A percentile compares a stretch with the other conserved stretches of the same genome.
Conservation (phyloP, 2,888 invertebrate genomes). For the Drosophila lutescens region DNA sequence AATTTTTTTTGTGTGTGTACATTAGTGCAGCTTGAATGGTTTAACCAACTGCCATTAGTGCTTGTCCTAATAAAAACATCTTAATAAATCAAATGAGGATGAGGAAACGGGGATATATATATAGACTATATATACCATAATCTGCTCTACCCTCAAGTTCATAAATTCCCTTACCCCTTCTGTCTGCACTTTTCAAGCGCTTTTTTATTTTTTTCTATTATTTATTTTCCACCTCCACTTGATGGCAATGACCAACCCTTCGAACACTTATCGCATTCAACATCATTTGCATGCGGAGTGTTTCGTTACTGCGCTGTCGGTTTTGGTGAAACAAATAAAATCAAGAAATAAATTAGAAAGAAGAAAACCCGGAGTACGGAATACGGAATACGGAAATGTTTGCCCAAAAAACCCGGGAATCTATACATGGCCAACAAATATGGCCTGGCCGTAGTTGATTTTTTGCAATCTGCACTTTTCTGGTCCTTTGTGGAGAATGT, state of each 20-base stretch:
- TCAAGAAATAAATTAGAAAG: constrained; percentile 80
- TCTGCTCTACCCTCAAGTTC: constrained; percentile 72
- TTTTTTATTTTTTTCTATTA: constrained; percentile 8
- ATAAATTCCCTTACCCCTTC: constrained; percentile 29
- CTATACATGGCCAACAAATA: constrained; percentile 9
- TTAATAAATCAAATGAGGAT: no score
- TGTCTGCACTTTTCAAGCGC: constrained; percentile 74
- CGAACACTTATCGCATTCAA: constrained; percentile 77
- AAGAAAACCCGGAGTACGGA: constrained; percentile 19
- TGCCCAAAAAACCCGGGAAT: constrained; percentile 39
- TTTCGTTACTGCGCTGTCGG: constrained; percentile 37
- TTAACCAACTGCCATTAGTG: not conserved
- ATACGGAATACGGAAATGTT: constrained; percentile 54
- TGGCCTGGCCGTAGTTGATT: constrained; percentile 71
- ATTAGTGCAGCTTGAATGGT: no score
- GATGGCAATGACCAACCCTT: constrained; percentile 61
- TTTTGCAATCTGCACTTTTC: constrained; percentile 79
- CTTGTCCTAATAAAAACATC: no score
- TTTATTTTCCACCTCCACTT: not conserved
- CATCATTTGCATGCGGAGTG: constrained; percentile 75
- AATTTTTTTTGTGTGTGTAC: no score
- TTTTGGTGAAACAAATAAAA: constrained; percentile 70
- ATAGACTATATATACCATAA: constrained; percentile 33
- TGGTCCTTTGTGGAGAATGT: constrained; percentile 76
- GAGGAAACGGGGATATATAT: no score